Base-by-base conservation (phyloP, 30 jellyfish, hydroid and myxozoan genomes). In the Aurelia sp. region DNA sequence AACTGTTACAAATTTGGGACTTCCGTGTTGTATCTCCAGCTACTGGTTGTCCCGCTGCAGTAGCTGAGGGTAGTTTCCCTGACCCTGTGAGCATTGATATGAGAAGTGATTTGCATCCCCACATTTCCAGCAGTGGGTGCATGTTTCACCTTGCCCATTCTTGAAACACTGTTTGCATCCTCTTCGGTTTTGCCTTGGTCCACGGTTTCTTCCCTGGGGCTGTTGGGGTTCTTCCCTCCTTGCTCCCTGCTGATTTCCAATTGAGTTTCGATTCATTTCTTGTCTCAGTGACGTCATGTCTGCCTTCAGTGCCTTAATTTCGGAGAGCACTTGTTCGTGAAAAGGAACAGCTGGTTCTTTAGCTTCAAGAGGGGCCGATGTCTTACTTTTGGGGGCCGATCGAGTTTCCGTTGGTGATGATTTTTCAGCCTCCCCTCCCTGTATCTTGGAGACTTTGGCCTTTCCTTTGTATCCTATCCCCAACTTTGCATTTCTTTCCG, bases 391-490 rank as follows among this genome's bases (percentile, higher is more conserved):
- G 11, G 35, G 69, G 33, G 69, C 40, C 11, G 55, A 30, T 20
- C 13, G 41, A 22, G 7, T 73, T 50, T 19, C 50, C 50, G 50
- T 7, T 38, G 50, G 0, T 38, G 50, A 4, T 38, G 9, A 7
- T 38, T 38, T 38, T 38, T 38, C 50, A 1, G 62, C 21, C 3
- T 33, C 80, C 48, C 21, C 21, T 58, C 20, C 30, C 5, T 69
- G 60, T 38, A 4, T 69, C n/a, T 63, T 24, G 50, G 85, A 35
- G 18, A 52, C 10, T 67, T 35, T 73, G 0, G 85, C 85, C 17
- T 47, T 51, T 35, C 85, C 85, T 19, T 73, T 73, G 0, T 73
- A 67, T 13, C 85, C 71, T 51, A 73, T 73, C 71, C 85, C 85
- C 17, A 73, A 44, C 41, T 47, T 73, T 35, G 85, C 71, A 24